These are phyloP conservation scores for Naja naja DNA, from an alignment of 2,113 vertebrate species.

Conservation along the genomic window DNA sequence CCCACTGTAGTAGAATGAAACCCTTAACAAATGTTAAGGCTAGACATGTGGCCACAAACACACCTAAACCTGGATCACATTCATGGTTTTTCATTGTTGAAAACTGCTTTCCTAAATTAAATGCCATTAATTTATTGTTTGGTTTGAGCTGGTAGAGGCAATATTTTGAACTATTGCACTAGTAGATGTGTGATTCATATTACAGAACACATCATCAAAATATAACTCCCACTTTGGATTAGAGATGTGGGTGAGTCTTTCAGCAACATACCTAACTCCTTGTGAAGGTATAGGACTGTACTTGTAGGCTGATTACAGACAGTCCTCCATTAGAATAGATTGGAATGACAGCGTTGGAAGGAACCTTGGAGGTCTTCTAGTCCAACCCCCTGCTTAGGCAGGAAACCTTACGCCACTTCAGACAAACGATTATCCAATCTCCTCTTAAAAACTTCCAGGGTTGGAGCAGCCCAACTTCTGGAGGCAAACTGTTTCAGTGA, in stretches of 20 bases:
- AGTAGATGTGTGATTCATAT: accelerated
- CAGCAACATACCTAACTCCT: neutral
- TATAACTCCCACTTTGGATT: neutral
- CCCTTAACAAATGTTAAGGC: conserved; percentile 39
- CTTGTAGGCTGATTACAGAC: neutral
- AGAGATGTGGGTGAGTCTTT: neutral
- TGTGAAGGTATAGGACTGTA: neutral
- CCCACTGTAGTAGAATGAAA: conserved; percentile 42
- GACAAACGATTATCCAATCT: too few species aligned
- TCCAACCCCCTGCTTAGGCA: too few species aligned
- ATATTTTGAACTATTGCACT: neutral
- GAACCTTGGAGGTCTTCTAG: too few species aligned
- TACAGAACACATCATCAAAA: neutral
- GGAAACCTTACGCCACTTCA: too few species aligned
- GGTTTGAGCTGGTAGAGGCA: conserved; percentile 41
- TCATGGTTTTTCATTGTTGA: conserved; percentile 31
- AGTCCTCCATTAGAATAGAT: too few species aligned
- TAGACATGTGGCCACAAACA: neutral
- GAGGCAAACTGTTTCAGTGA: too few species aligned
- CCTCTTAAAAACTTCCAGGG: too few species aligned
- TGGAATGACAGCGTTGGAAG: too few species aligned
- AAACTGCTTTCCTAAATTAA: conserved; percentile 29
- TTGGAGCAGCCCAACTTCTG: too few species aligned
- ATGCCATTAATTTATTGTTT: conserved; percentile 10
- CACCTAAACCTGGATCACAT: accelerated